Evolutionary conservation across 2,888 invertebrate genomes (phyloP).

Genomic region (Sinopyrophorus schimmeli): DNA sequence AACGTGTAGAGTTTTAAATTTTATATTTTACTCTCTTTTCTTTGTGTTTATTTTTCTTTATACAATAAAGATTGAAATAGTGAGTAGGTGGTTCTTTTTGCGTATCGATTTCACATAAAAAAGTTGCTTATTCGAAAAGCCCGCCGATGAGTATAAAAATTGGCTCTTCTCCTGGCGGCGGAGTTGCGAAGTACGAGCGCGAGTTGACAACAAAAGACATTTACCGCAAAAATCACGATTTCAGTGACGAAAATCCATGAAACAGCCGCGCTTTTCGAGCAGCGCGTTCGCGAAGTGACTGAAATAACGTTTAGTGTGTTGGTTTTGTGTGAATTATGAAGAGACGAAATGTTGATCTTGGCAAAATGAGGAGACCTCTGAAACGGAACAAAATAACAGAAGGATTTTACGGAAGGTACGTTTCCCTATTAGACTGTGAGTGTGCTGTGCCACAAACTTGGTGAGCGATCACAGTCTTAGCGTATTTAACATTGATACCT

Average conservation of each 20-base stretch:
- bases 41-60: too few relatives aligned
- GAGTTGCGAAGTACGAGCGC: slow-evolving; percentile 15
- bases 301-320: slow-evolving; percentile 46
- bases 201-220: slow-evolving; percentile 67
- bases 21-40: too few relatives aligned
- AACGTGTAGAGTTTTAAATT: too few relatives aligned
- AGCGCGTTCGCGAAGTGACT: slow-evolving; percentile 50
- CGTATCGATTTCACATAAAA: too few relatives aligned
- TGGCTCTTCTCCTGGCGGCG: slow-evolving; percentile 10
- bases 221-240: slow-evolving; percentile 54
- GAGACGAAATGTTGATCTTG: slow-evolving; percentile 98
- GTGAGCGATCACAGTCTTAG: slow-evolving; percentile 48
- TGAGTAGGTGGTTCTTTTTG: too few relatives aligned
- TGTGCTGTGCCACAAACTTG: slow-evolving; percentile 8
- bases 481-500: slow-evolving; percentile 55
- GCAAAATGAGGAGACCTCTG: slow-evolving; percentile 95
- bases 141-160: too few relatives aligned
- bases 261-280: slow-evolving; percentile 48
- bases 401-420: slow-evolving; percentile 95
- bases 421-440: slow-evolving; percentile 44
- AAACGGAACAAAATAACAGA: slow-evolving; percentile 97
- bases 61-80: too few relatives aligned
- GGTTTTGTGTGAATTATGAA: slow-evolving; percentile 75
- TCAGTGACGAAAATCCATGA: slow-evolving; percentile 52
- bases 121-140: too few relatives aligned